Conservation (phyloP, 2,113 vertebrate species). For the Apus apus region DNA sequence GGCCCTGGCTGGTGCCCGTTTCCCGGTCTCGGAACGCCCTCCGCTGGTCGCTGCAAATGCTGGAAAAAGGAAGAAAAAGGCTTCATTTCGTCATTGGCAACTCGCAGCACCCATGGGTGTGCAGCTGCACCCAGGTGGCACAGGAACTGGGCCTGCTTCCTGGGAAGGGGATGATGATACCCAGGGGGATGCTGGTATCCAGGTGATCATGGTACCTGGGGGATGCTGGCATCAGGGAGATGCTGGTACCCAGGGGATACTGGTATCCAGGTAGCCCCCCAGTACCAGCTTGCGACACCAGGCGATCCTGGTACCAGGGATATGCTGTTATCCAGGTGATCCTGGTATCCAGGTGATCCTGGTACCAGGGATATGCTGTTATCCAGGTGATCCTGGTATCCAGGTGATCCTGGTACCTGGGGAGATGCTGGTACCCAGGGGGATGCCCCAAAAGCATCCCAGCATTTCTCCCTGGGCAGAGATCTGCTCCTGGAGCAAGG, state of each 20-base stretch:
- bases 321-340: too few relatives aligned
- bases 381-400: neutral
- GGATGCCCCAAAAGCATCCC: too few relatives aligned
- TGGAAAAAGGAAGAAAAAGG: rapidly evolving
- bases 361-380: too few relatives aligned
- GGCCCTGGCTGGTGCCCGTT: rapidly evolving
- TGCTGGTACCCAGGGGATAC: neutral
- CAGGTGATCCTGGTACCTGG: too few relatives aligned
- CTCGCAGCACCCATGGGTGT: rapidly evolving
- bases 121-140: rapidly evolving
- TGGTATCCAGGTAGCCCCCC: rapidly evolving
- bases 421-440: too few relatives aligned
- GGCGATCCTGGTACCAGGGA: too few relatives aligned
- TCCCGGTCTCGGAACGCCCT: slow-evolving; percentile 32
- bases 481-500: neutral
- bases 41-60: neutral
- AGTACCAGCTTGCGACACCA: too few relatives aligned
- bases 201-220: neutral
- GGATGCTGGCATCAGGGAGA: neutral
- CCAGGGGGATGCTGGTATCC: neutral
- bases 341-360: too few relatives aligned
- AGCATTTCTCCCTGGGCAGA: too few relatives aligned
- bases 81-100: rapidly evolving
- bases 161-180: neutral
- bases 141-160: neutral